Conservation (phyloP, 2,113 vertebrate species). For the Cynocephalus volans region DNA sequence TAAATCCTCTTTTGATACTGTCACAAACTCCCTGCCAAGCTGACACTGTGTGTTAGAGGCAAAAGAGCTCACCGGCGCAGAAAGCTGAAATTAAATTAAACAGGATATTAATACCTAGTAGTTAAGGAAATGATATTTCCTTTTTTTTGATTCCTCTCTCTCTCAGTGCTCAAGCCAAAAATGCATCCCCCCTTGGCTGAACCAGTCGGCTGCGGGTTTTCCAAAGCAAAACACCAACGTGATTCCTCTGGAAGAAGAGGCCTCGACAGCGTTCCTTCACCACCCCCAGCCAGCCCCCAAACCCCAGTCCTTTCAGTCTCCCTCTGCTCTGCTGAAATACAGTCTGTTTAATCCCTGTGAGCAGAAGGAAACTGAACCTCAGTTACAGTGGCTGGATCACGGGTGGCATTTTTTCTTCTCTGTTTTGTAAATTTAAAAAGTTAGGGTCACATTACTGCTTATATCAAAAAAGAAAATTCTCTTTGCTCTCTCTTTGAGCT, state of each 20-base stretch:
- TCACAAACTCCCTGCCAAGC: conserved; percentile 86
- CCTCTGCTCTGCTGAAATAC: neutral
- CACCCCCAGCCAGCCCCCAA: neutral
- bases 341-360: neutral
- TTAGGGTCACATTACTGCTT: neutral
- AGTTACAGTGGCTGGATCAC: neutral
- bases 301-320: neutral
- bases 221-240: conserved; percentile 27
- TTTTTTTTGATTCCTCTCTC: conserved; percentile 85
- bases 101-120: conserved; percentile 90
- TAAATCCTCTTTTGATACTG: conserved; percentile 86
- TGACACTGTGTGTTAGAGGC: conserved; percentile 85
- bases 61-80: conserved; percentile 80
- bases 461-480: neutral
- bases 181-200: conserved; percentile 65
- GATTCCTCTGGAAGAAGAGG: neutral
- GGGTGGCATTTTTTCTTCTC: neutral
- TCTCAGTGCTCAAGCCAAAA: conserved; percentile 84
- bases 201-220: conserved; percentile 52
- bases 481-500: neutral
- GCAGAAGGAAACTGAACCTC: neutral
- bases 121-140: conserved; percentile 88
- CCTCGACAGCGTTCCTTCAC: rapidly evolving
- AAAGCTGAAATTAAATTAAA: conserved; percentile 89
- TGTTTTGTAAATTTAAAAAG: conserved; percentile 47